A percentile compares a stretch with the other conserved stretches of the same genome.
phyloP scores from a whole-genome alignment of 1,140 invertebrate species.

The Nomia melanderi region DNA sequence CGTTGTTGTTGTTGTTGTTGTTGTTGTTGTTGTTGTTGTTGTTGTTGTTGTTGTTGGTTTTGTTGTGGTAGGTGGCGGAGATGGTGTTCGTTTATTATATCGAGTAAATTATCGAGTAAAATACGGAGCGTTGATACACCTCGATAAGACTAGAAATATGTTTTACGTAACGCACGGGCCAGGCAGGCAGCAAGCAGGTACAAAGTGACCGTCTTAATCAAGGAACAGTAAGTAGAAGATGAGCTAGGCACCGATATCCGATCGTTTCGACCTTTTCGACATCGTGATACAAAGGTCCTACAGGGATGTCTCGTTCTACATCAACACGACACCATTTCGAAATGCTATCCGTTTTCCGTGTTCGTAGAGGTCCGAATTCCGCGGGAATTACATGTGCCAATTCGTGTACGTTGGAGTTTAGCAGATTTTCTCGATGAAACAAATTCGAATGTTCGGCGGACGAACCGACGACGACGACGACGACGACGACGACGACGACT shows the following conservation, averaged over 20 bases:
- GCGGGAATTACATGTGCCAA: too few relatives aligned
- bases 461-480: too few relatives aligned
- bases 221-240: slow-evolving; percentile 62
- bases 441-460: too few relatives aligned
- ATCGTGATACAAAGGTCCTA: slow-evolving; percentile 60
- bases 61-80: neutral
- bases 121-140: slow-evolving; percentile 47
- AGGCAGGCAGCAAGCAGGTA: slow-evolving; percentile 69
- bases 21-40: neutral
- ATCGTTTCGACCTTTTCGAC: slow-evolving; percentile 71
- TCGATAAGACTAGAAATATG: slow-evolving; percentile 62
- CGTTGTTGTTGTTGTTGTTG: slow-evolving; percentile 32
- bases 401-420: too few relatives aligned
- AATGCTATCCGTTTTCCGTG: too few relatives aligned
- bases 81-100: slow-evolving; percentile 15
- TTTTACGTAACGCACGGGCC: slow-evolving; percentile 60
- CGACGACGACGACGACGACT: too few relatives aligned
- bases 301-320: slow-evolving; percentile 38
- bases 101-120: too few relatives aligned
- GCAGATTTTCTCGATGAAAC: too few relatives aligned
- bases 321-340: slow-evolving; percentile 25
- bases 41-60: neutral
- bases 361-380: too few relatives aligned
- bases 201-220: slow-evolving; percentile 67
- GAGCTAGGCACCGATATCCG: slow-evolving; percentile 61